Evolutionary conservation across 2,797 vertebrate genomes (phyloP).

Genomic region (Sebastiscus tertius): DNA sequence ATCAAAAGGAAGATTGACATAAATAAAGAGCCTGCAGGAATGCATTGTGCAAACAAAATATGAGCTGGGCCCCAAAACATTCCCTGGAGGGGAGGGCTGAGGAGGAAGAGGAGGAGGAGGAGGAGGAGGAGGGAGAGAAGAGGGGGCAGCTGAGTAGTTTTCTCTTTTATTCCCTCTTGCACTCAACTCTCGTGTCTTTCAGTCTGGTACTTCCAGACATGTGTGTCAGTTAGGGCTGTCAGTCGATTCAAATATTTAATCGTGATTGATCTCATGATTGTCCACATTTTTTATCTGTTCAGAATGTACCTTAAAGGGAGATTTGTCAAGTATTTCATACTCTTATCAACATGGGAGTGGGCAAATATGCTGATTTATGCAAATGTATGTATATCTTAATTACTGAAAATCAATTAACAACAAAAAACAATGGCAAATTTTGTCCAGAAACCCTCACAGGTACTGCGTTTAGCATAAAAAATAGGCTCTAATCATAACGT

Average conservation of each 20-base stretch:
- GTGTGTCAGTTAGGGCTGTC: slow-evolving; percentile 15
- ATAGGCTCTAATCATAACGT: too few species aligned
- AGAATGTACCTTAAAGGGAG: too few species aligned
- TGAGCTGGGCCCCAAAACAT: slow-evolving; percentile 85
- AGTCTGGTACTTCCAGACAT: slow-evolving; percentile 53
- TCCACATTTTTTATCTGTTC: too few species aligned
- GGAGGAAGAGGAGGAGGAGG: slow-evolving; percentile 23
- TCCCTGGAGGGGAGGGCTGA: slow-evolving; percentile 73
- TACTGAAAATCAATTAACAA: too few species aligned
- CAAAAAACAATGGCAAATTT: too few species aligned
- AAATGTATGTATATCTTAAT: too few species aligned
- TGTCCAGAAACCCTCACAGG: too few species aligned
- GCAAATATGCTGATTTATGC: too few species aligned
- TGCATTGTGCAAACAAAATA: slow-evolving; percentile 89
- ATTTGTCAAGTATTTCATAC: too few species aligned
- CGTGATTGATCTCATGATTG: too few species aligned
- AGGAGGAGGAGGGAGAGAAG: slow-evolving; percentile 14
- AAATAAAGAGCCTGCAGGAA: slow-evolving; percentile 89
- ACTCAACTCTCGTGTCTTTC: slow-evolving; percentile 63
- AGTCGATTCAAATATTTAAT: too few species aligned
- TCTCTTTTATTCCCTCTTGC: slow-evolving; percentile 58
- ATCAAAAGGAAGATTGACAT: slow-evolving; percentile 87
- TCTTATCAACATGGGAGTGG: too few species aligned
- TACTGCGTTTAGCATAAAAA: rapidly evolving
- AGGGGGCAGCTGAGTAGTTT: slow-evolving; percentile 49